Percentiles rank a stretch among this genome's conserved stretches.
Conservation (phyloP, 2,888 invertebrate genomes). For the Lissocephala sabroskyi region DNA sequence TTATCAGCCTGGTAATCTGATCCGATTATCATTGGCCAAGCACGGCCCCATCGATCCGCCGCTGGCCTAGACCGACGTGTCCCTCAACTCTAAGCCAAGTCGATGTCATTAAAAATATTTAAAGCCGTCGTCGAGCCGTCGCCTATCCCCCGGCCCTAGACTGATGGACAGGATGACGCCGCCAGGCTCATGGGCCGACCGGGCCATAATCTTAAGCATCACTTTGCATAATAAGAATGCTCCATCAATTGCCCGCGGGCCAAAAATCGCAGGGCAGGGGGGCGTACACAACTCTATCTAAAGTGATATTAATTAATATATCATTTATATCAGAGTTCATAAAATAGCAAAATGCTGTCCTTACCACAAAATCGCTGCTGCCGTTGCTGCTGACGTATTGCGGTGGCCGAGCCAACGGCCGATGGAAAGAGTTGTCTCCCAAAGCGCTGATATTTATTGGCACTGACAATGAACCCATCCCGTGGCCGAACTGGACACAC, state of each 20-base stretch:
- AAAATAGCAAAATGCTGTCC: slow-evolving; percentile 56
- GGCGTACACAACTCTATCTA: slow-evolving; percentile 42
- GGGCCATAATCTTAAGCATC: slow-evolving; percentile 63
- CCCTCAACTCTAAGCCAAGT: slow-evolving; percentile 43
- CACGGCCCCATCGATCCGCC: slow-evolving; percentile 35
- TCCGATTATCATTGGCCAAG: slow-evolving; percentile 58
- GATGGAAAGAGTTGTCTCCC: slow-evolving; percentile 54
- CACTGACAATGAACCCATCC: slow-evolving; percentile 58
- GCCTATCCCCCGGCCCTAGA: slow-evolving; percentile 1
- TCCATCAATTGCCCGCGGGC: slow-evolving; percentile 54
- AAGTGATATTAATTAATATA: slow-evolving; percentile 67
- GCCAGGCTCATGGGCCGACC: slow-evolving; percentile 2
- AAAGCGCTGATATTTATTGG: slow-evolving; percentile 59
- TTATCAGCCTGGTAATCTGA: slow-evolving; percentile 57
- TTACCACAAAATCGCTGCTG: background rate
- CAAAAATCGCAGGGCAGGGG: too few species aligned
- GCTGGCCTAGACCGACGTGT: background rate
- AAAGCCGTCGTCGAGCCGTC: slow-evolving; percentile 28
- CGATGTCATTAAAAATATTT: slow-evolving; percentile 59
- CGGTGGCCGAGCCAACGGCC: slow-evolving; percentile 17
- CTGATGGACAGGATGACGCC: background rate
- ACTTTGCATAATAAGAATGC: slow-evolving; percentile 69
- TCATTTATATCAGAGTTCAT: slow-evolving; percentile 66
- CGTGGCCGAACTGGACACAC: slow-evolving; percentile 1
- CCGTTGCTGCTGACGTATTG: slow-evolving; percentile 40